Evolutionary conservation across 2,113 vertebrate genomes (phyloP), one percentile per base, ranked within the genome.

Genomic region (Xyrauchen texanus): DNA sequence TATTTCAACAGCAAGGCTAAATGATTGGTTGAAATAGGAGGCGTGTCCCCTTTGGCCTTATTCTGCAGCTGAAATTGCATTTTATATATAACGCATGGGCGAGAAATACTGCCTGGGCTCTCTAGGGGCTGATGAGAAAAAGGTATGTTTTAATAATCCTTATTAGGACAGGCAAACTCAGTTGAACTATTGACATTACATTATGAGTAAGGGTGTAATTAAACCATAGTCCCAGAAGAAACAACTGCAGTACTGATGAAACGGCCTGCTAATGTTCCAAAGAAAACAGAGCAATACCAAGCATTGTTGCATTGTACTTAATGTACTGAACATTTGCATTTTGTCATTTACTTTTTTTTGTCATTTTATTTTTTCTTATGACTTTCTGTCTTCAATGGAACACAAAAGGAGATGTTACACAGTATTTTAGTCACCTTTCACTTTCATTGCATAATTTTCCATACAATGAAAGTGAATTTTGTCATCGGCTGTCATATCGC

Each of bases 201-300:
- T 72, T 77, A 78, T 66, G 74, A 68, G 66, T 45, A 21, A 34
- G 45, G 42, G 62, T 81, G 79, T 83, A 81, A 84, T 86, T 82
- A 86, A 52, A 84, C 15, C 6, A 47, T 6, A 46, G 21, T 71
- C 71, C 66, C 15, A 57, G 0, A 62, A 69, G 72, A 58, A 45
- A 21, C 69, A 47, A 16, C 13, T 3, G 7, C 8, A 68, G 45
- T 42, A 46, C 12, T 7, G 44, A 60, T 8, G 45, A 49, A 57
- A 47, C 21, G 1, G 21, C 21, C 21, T 34, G 21, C 21, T 34
- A 34, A 34, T 34, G 21, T 34, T 34, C 21, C 21, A 34, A 34
- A 34, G 21, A 58, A 13, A 15, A 58, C 7, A 58, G 21, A 34
- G 13, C 13, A 15, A 58, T 15, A 15, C 5, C 5, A 3, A 15